These are phyloP conservation scores for Tyto alba DNA, from an alignment of 2,113 vertebrate genomes.

Conservation along the genomic window DNA sequence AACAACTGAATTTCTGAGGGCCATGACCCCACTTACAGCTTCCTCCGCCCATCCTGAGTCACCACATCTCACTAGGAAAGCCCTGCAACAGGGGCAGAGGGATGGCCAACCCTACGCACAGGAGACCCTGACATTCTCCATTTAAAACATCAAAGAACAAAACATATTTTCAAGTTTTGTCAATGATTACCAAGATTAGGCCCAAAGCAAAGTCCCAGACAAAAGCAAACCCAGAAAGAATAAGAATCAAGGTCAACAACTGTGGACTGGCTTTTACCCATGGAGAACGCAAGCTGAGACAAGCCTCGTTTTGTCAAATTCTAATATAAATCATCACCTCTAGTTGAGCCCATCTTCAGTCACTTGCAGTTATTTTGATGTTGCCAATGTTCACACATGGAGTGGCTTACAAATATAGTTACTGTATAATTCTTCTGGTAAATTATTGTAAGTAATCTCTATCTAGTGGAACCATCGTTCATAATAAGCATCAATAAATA, in stretches of 20 bases:
- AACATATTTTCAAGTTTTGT: neutral
- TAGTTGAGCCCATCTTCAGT: neutral
- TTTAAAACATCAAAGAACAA: neutral
- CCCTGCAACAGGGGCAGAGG: accelerated
- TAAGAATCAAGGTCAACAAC: neutral
- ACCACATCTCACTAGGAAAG: neutral
- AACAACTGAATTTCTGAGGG: neutral
- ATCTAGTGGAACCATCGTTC: neutral
- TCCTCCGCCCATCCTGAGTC: neutral
- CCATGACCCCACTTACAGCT: neutral
- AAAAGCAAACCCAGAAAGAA: neutral
- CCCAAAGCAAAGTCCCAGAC: neutral
- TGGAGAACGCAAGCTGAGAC: neutral
- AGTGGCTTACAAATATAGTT: neutral
- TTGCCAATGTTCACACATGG: neutral
- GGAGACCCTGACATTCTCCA: neutral
- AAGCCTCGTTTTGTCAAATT: neutral
- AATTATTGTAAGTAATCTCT: neutral
- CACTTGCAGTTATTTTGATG: neutral
- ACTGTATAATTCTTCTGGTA: neutral
- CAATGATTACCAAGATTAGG: neutral
- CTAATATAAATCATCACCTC: neutral
- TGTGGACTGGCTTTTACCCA: neutral
- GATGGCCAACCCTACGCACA: accelerated
- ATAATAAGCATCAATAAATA: neutral